A percentile compares a stretch with the other conserved stretches of the same genome.
These are phyloP conservation scores for Esox masquinongy DNA, from an alignment of 2,797 vertebrate species.

Conservation along the genomic window DNA sequence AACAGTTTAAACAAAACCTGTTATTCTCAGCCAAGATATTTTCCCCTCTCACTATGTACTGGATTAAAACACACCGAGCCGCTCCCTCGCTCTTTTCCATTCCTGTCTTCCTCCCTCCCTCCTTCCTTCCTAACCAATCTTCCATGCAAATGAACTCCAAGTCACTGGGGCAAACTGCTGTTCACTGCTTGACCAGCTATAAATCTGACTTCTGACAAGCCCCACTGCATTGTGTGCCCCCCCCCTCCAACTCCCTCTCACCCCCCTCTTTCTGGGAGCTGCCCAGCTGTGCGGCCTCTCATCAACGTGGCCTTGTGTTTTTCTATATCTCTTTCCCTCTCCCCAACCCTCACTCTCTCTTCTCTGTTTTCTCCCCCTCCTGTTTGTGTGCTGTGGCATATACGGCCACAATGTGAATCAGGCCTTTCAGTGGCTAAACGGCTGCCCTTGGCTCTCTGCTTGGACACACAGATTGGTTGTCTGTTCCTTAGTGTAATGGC, in stretches of 20 bases:
- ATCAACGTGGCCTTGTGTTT: slow-evolving; percentile 64
- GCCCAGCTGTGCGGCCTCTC: slow-evolving; percentile 56
- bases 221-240: slow-evolving; percentile 56
- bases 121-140: slow-evolving; percentile 11
- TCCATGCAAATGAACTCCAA: slow-evolving; percentile 48
- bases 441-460: slow-evolving; percentile 34
- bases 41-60: not conserved
- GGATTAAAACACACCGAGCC: slow-evolving; percentile 14
- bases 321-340: slow-evolving; percentile 11
- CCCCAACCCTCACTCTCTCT: slow-evolving; percentile 9
- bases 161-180: slow-evolving; percentile 51
- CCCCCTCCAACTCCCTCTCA: slow-evolving; percentile 17
- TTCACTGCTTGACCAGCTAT: slow-evolving; percentile 59
- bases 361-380: not conserved
- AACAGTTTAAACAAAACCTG: not conserved
- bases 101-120: not conserved
- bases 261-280: slow-evolving; percentile 52
- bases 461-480: slow-evolving; percentile 26
- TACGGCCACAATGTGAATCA: slow-evolving; percentile 44
- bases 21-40: not conserved
- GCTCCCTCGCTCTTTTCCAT: not conserved
- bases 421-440: slow-evolving; percentile 44
- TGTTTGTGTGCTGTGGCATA: slow-evolving; percentile 43
- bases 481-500: slow-evolving; percentile 30
- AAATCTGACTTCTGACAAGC: slow-evolving; percentile 70